Conservation (phyloP, 2,888 invertebrate genomes). For the Volucella bombylans region DNA sequence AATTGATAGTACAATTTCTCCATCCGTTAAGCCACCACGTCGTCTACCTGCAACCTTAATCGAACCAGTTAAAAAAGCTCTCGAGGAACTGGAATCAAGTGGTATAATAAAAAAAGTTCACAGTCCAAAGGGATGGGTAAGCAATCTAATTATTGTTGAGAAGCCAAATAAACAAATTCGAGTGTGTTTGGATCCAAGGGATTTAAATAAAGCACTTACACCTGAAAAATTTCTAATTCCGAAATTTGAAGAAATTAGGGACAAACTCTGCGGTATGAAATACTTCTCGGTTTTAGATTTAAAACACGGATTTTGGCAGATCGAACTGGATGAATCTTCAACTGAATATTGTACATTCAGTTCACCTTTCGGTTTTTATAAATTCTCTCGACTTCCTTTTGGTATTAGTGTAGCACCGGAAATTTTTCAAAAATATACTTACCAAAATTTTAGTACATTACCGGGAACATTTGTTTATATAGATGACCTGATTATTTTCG, state of each 20-base stretch:
- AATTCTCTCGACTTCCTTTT: constrained; percentile 70
- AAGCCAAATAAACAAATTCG: constrained; percentile 36
- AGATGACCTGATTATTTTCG: constrained; percentile 75
- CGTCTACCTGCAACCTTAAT: neutral
- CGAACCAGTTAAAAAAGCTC: constrained; percentile 19
- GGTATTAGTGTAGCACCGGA: constrained; percentile 72
- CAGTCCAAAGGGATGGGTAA: constrained; percentile 25
- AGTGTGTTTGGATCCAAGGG: too few species aligned
- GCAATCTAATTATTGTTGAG: too few species aligned
- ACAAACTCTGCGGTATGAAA: constrained; percentile 41
- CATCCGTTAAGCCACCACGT: neutral
- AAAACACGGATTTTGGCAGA: constrained; percentile 65
- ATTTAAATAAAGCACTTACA: constrained; percentile 53
- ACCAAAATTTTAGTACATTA: constrained; percentile 74
- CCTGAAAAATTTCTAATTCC: constrained; percentile 45
- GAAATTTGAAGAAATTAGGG: constrained; percentile 57
- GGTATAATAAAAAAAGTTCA: constrained; percentile 9
- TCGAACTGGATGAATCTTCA: constrained; percentile 53
- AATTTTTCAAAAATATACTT: constrained; percentile 33
- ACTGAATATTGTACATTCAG: constrained; percentile 52
- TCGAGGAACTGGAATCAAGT: neutral
- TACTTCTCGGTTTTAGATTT: constrained; percentile 61
- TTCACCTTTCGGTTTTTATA: constrained; percentile 57
- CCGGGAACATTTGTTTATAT: constrained; percentile 77
- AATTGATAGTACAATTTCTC: neutral